Evolutionary conservation across 2,113 vertebrate species (phyloP), one percentile per base, ranked within the genome.

Genomic region (Myotis brandtii): DNA sequence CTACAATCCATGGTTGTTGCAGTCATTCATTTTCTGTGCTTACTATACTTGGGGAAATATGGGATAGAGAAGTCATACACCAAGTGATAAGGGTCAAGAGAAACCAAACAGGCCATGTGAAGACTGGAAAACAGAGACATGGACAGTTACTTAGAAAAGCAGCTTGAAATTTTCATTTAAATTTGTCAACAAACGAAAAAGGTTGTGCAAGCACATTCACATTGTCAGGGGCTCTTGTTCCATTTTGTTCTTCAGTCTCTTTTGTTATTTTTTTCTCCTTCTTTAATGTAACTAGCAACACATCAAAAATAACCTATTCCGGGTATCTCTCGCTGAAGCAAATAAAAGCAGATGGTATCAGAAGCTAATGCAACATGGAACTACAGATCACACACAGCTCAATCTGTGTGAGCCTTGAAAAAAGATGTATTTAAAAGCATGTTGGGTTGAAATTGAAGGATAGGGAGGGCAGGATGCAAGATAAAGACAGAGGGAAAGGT

Each of bases 101-200:
- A 97, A 96, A 95, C 6, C 17, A 66, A 77, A 67, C 27, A 86
- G 18, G 67, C 50, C 80, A 85, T 9, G 21, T 93, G 81, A 40
- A 95, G 21, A 9, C 12, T 9, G 4, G 21, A 93, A 3, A 89
- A 34, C 17, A 97, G 10, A 0, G 0, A 90, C 86, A 94, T 3
- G 18, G 76, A 37, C 30, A 81, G 50, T 88, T 79, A 95, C 48
- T 95, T 46, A 32, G 77, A 97, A 93, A 93, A 30, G 23, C 18
- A 46, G 21, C 85, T 48, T 76, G 87, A 87, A 92, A 73, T 93
- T 98, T 94, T 96, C 46, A 88, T 87, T 97, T 95, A 97, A 97
- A 95, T 48, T 88, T 96, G 95, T 93, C 95, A 98, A 90, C 77
- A 96, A 96, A 76, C 14, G 91, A 66, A 86, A 97, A 94, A 93